These are phyloP conservation scores for Pissodes strobi DNA, from an alignment of 1,140 invertebrate species.

Conservation along the genomic window DNA sequence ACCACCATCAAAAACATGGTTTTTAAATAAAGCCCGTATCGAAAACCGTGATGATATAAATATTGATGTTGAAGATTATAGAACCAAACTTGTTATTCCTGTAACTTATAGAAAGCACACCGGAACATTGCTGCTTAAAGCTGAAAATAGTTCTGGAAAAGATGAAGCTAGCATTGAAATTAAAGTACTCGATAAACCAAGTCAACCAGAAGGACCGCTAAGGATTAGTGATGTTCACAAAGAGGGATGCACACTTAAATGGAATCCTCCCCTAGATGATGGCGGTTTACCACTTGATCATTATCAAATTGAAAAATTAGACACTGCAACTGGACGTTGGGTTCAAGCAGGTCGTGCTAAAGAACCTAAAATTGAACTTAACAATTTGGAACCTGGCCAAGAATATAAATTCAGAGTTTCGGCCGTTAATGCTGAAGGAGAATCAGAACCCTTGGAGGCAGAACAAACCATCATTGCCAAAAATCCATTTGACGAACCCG, in stretches of 20 bases:
- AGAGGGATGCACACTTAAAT: conserved; percentile 91
- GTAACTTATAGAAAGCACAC: conserved; percentile 78
- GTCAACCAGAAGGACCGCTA: conserved; percentile 88
- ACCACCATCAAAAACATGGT: conserved; percentile 83
- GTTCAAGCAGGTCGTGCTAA: conserved; percentile 77
- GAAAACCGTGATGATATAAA: conserved; percentile 71
- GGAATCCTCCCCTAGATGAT: conserved; percentile 91
- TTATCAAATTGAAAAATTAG: conserved; percentile 91
- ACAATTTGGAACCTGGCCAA: conserved; percentile 85
- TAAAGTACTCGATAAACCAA: conserved; percentile 85
- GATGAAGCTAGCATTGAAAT: conserved; percentile 91
- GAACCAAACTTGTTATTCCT: conserved; percentile 78
- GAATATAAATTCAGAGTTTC: conserved; percentile 97
- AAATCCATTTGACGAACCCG: conserved; percentile 96
- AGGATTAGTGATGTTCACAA: conserved; percentile 88
- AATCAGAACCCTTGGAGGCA: conserved; percentile 89
- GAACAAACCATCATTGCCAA: conserved; percentile 91
- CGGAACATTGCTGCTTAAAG: conserved; percentile 84
- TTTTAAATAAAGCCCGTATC: conserved; percentile 78
- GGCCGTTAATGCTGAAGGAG: conserved; percentile 94
- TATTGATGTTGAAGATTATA: conserved; percentile 85
- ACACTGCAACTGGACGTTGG: conserved; percentile 83
- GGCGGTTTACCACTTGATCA: conserved; percentile 90
- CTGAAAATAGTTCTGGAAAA: conserved; percentile 88
- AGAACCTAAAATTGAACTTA: conserved; percentile 82